Evolutionary conservation across 2,888 invertebrate genomes (phyloP).

Genomic region (Cantharis lateralis): DNA sequence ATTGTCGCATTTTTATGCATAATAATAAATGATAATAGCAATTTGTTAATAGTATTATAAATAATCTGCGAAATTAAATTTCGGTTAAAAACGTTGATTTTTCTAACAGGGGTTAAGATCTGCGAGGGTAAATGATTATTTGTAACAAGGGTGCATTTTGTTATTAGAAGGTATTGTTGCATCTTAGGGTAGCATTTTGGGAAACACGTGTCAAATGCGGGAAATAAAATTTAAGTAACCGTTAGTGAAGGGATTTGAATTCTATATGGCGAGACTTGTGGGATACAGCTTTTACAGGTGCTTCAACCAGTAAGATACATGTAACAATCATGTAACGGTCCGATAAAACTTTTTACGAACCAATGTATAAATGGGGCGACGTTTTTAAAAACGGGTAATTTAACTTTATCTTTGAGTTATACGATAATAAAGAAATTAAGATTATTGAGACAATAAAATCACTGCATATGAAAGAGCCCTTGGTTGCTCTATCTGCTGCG

Average conservation of each 20-base stretch:
- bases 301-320: neutral
- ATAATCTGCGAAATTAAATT: neutral
- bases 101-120: slow-evolving; percentile 16
- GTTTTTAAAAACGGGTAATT: neutral
- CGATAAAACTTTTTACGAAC: neutral
- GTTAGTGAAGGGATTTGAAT: slow-evolving; percentile 11
- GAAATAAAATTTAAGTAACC: slow-evolving; percentile 23
- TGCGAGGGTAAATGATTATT: slow-evolving; percentile 14
- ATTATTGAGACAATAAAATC: neutral
- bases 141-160: slow-evolving; percentile 25
- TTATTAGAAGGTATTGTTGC: slow-evolving; percentile 27
- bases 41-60: neutral
- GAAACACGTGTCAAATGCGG: slow-evolving; percentile 28
- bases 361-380: neutral
- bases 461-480: neutral
- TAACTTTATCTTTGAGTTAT: neutral
- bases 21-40: neutral
- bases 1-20: neutral
- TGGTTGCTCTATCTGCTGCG: neutral
- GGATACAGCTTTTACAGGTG: slow-evolving; percentile 26
- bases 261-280: slow-evolving; percentile 24
- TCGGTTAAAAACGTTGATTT: slow-evolving; percentile 25
- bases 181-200: slow-evolving; percentile 17
- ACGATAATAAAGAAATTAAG: neutral
- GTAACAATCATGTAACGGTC: neutral